Conservation (phyloP, 2,113 vertebrate species). For the Tenebrosternarchus preto region DNA sequence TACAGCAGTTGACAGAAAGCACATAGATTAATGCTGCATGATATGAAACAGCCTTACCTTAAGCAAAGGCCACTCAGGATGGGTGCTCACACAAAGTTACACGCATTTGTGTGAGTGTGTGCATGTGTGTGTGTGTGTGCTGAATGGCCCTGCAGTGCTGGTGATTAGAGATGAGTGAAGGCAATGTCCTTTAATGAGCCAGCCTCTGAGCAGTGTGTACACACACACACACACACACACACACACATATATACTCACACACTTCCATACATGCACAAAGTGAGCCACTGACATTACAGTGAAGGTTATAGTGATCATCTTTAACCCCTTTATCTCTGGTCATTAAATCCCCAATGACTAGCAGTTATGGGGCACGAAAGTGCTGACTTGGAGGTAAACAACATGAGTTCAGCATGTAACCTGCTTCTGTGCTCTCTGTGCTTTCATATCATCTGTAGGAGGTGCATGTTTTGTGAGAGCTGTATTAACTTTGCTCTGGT, state of each 20-base stretch:
- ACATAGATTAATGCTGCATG: constrained; percentile 15
- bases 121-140: background rate
- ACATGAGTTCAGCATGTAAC: background rate
- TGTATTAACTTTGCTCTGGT: too few species aligned
- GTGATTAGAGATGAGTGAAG: constrained; percentile 21
- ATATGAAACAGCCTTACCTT: constrained; percentile 26
- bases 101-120: background rate
- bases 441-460: background rate
- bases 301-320: constrained; percentile 5
- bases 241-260: background rate
- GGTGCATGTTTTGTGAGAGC: too few species aligned
- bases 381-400: background rate
- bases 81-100: background rate
- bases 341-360: background rate
- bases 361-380: background rate
- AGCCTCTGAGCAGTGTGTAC: background rate
- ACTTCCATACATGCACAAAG: background rate
- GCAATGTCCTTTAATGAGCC: background rate
- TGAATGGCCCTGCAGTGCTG: background rate
- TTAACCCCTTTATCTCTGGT: constrained; percentile 26
- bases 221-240: background rate
- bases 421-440: background rate
- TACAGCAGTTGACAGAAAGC: constrained; percentile 24
- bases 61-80: background rate
- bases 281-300: background rate